Base-by-base conservation (phyloP, 2,888 invertebrate genomes). In the Thumatha senex region DNA sequence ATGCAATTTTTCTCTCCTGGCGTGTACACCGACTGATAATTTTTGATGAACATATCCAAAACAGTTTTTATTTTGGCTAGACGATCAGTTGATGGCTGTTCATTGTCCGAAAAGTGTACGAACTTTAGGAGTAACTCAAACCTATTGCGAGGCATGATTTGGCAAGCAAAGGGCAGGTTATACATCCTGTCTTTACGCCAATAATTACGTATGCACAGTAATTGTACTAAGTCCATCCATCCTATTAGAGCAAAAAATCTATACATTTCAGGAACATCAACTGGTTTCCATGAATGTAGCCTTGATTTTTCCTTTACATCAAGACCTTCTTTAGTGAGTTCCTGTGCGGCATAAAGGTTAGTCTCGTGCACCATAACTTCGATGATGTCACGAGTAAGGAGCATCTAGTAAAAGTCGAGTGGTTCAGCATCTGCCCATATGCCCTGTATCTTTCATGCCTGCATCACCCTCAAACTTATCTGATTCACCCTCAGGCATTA, bases 1-100 rank as follows among this genome's bases (percentile, higher is more conserved):
- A 76, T 60, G 33, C 60, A 56, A 13, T 64, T 56, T 12, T 48
- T 54, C 49, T 42, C 62, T 46, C 36, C 54, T 59, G 30, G 66
- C 13, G 45, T 45, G 34, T 50, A 40, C 33, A 30, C 42, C 24
- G 15, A 29, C 31, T 43, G 43, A 43, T 42, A 49, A 15, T 43
- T 49, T 42, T 36, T 29, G 31, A 43, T 30, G 30, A 43, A 18
- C 15, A 29, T 36, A 35, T 43, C 29, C 31, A 30, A 29, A 39
- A 49, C 43, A 43, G 36, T 42, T 42, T 36, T 42, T 42, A 49
- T 42, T 39, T 49, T 49, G 34, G 31, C 38, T 11, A 38, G 15
- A 30, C 36, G 42, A 42, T 42, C 39, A 42, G 29, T 34, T 38
- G 38, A 12, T 38, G 44, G 18, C 8, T 39, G 39, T 39, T 39